A percentile compares a stretch with the other conserved stretches of the same genome.
Evolutionary conservation across 2,797 vertebrate species (phyloP).

Genomic region (Valencia hispanica): DNA sequence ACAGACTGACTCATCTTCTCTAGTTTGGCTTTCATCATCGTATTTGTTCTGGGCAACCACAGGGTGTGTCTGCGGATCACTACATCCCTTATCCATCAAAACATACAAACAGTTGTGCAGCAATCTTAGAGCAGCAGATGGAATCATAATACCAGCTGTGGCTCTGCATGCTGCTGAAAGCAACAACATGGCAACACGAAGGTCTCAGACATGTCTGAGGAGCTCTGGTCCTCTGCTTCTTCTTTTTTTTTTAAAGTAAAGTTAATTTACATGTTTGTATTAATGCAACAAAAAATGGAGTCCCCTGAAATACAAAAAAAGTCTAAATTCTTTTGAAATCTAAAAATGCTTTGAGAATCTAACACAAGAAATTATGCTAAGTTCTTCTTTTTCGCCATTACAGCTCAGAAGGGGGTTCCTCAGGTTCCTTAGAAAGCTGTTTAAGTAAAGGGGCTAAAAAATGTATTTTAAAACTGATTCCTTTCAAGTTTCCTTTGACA

Average conservation of each 20-base stretch:
- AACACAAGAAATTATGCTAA: too few relatives aligned
- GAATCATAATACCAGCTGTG: background rate
- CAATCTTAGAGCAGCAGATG: slow-evolving; percentile 3
- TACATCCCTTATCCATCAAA: background rate
- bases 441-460: too few relatives aligned
- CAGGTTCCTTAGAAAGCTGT: too few relatives aligned
- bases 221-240: slow-evolving; percentile 89
- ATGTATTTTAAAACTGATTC: too few relatives aligned
- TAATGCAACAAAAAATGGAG: background rate
- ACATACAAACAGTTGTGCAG: background rate
- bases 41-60: slow-evolving; percentile 92
- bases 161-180: slow-evolving; percentile 78
- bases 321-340: background rate
- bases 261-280: background rate
- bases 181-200: slow-evolving; percentile 95
- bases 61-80: slow-evolving; percentile 79
- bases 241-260: slow-evolving; percentile 85
- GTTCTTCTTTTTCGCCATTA: too few relatives aligned
- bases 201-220: slow-evolving; percentile 94
- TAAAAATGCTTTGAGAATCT: too few relatives aligned
- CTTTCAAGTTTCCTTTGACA: too few relatives aligned
- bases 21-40: slow-evolving; percentile 91
- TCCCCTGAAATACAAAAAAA: background rate
- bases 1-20: slow-evolving; percentile 89
- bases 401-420: too few relatives aligned